These are phyloP conservation scores for Melanophora roralis DNA, from an alignment of 2,888 invertebrate species.

Conservation along the genomic window DNA sequence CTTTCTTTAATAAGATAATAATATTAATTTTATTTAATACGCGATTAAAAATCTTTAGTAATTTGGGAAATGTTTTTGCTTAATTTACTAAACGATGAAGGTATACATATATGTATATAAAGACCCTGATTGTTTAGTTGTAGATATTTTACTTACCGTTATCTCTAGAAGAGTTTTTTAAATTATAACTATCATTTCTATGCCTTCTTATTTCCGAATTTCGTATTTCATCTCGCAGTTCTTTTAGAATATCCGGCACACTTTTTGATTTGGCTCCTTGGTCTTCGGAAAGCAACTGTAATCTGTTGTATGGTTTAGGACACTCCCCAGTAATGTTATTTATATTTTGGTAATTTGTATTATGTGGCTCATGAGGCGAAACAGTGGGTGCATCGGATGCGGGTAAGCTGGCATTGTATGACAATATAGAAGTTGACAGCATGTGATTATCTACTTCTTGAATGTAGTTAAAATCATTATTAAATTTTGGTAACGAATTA, in stretches of 20 bases:
- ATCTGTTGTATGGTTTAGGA: neutral
- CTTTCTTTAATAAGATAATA: too few species aligned
- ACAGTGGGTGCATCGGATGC: neutral
- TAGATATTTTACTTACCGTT: conserved; percentile 21
- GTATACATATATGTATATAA: neutral
- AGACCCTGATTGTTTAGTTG: neutral
- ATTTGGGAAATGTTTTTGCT: neutral
- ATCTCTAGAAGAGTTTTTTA: conserved; percentile 64
- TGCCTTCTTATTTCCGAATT: conserved; percentile 79
- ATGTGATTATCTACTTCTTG: conserved; percentile 23
- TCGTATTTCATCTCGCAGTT: conserved; percentile 83
- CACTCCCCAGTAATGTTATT: neutral
- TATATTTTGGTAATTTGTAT: conserved; percentile 15
- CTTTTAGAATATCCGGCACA: conserved; percentile 86
- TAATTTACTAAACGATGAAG: conserved; percentile 2
- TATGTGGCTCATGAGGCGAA: conserved; percentile 12
- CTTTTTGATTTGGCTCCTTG: conserved; percentile 79
- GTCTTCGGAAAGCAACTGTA: conserved; percentile 10
- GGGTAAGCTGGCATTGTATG: neutral
- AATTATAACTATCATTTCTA: conserved; percentile 79
- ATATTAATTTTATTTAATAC: too few species aligned
- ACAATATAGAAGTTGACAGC: conserved; percentile 6
- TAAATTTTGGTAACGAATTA: conserved; percentile 42
- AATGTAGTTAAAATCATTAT: conserved; percentile 24
- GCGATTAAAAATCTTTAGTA: too few species aligned